Evolutionary conservation across 2,888 invertebrate genomes (phyloP).

Genomic region (Pyrrhosoma nymphula): DNA sequence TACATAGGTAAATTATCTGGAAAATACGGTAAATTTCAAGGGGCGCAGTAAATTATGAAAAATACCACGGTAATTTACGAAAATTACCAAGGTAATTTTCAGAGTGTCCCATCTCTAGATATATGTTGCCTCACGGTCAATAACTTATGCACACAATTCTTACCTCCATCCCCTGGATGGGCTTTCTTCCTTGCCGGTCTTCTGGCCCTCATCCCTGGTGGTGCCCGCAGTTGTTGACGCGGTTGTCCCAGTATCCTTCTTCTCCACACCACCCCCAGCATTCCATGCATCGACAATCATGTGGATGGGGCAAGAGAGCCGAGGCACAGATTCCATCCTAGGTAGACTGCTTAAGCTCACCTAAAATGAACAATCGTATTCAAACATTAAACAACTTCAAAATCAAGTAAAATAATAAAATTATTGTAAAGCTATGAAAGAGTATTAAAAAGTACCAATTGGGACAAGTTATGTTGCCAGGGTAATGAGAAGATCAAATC

Average conservation of each 20-base stretch:
- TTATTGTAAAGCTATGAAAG: too few species aligned
- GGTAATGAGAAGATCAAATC: too few species aligned
- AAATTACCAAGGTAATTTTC: too few species aligned
- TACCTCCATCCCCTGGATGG: conserved; percentile 31
- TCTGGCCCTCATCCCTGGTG: conserved; percentile 62
- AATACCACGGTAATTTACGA: too few species aligned
- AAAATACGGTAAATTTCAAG: too few species aligned
- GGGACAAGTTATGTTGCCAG: too few species aligned
- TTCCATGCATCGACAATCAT: conserved; percentile 71
- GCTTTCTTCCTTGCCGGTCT: conserved; percentile 20
- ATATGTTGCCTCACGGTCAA: not conserved
- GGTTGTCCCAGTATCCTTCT: conserved; percentile 69
- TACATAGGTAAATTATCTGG: too few species aligned
- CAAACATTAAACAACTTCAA: conserved; percentile 77
- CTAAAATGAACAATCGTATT: conserved; percentile 74
- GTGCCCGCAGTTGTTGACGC: conserved; percentile 70
- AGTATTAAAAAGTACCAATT: too few species aligned
- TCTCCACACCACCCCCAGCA: conserved; percentile 69
- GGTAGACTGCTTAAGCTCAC: conserved; percentile 83
- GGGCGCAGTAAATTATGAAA: too few species aligned
- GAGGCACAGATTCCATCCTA: conserved; percentile 86
- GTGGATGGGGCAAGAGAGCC: conserved; percentile 80
- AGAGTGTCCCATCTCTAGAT: too few species aligned
- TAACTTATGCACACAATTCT: not conserved
- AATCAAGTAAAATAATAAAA: too few species aligned